A percentile compares a stretch with the other conserved stretches of the same genome.
Evolutionary conservation across 2,113 vertebrate genomes (phyloP).

Genomic region (Xerus inauris): DNA sequence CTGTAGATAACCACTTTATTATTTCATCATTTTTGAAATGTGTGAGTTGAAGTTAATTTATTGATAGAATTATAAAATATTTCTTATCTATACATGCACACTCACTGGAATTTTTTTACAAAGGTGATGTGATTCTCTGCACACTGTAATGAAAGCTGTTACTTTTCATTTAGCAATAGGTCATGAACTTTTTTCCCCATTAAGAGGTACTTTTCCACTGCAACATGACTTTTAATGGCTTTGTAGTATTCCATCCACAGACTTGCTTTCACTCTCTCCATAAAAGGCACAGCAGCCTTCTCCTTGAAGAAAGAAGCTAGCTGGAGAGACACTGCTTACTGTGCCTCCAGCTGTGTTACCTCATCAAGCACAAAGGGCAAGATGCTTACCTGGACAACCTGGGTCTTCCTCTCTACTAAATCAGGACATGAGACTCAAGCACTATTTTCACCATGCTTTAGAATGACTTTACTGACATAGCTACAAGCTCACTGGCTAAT

Average conservation of each 20-base stretch:
- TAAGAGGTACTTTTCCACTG: background rate
- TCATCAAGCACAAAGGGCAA: accelerated
- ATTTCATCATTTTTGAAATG: background rate
- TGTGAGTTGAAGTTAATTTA: background rate
- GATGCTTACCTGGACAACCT: background rate
- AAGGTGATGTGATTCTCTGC: background rate
- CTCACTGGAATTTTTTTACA: background rate
- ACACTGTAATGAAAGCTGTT: background rate
- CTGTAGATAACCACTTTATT: background rate
- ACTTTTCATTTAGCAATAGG: background rate
- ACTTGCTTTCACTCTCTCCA: background rate
- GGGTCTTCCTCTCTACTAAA: background rate
- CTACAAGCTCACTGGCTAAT: background rate
- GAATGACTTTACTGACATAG: background rate
- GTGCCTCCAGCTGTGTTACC: background rate
- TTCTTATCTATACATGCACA: background rate
- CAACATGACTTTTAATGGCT: background rate
- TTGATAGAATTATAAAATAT: background rate
- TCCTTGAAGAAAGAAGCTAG: background rate
- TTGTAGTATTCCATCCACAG: background rate
- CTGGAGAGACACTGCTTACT: accelerated
- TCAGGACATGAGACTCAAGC: background rate
- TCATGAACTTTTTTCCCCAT: background rate
- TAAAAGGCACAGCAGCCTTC: background rate
- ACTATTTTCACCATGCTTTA: background rate